A percentile compares a stretch with the other conserved stretches of the same genome.
These are phyloP conservation scores for Umimayanthus kanabou DNA, from an alignment of 92 coral and sea anemone species.

Conservation along the genomic window DNA sequence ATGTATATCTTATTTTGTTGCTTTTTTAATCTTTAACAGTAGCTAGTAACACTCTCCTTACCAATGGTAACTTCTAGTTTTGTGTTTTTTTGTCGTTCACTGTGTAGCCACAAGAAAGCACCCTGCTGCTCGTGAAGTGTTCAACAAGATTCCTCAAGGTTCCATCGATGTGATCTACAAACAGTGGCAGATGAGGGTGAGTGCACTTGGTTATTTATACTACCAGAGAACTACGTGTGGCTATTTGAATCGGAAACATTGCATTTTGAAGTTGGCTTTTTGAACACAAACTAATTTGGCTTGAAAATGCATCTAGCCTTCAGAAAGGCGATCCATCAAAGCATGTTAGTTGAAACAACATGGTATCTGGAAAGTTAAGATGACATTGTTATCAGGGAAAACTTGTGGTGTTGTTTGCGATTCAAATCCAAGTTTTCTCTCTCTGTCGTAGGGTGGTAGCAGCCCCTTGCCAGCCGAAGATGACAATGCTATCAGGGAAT, in stretches of 20 bases:
- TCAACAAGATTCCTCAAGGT: constrained; percentile 85
- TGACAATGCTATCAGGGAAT: constrained; percentile 90
- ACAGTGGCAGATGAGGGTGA: constrained; percentile 93
- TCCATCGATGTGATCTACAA: constrained; percentile 90
- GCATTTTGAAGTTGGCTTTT: not conserved
- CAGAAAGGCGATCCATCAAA: not conserved
- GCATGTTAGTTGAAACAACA: not conserved
- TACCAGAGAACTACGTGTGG: no score
- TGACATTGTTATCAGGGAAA: no score
- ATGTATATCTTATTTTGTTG: no score
- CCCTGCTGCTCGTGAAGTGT: constrained; percentile 96
- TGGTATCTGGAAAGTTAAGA: not conserved
- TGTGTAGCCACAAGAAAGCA: constrained; percentile 84
- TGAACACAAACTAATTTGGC: not conserved
- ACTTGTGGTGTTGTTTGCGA: not conserved
- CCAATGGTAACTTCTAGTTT: no score
- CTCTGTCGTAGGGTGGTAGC: constrained; percentile 75
- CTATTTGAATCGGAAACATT: not conserved
- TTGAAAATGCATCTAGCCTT: not conserved
- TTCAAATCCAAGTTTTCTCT: not conserved
- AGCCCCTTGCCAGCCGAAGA: constrained; percentile 87
- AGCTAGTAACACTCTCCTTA: no score
- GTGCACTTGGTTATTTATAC: not conserved
- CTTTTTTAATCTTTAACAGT: no score
- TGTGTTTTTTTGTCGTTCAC: not conserved